A percentile compares a stretch with the other conserved stretches of the same genome.
Evolutionary conservation across 1,140 invertebrate species (phyloP).

Genomic region (Pogonomyrmex californicus): DNA sequence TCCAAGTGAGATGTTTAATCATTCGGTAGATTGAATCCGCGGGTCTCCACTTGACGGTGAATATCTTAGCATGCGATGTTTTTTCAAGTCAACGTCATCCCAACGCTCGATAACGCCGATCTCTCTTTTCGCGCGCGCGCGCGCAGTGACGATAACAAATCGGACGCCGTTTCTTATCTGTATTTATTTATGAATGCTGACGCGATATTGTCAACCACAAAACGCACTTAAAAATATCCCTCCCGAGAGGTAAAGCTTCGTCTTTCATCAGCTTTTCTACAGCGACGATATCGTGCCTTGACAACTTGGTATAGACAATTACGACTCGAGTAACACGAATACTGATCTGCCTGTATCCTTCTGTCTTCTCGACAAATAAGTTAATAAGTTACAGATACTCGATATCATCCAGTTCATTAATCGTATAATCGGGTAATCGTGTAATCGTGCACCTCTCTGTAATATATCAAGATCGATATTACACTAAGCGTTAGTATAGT

Average conservation of each 20-base stretch:
- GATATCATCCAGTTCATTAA: neutral
- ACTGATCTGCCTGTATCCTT: neutral
- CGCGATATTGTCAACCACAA: constrained; percentile 30
- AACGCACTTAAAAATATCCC: constrained; percentile 46
- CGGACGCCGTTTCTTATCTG: constrained; percentile 5
- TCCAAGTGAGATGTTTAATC: constrained; percentile 81
- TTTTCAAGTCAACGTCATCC: constrained; percentile 68
- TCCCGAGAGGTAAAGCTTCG: constrained; percentile 6
- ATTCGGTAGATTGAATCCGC: constrained; percentile 82
- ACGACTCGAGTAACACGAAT: neutral
- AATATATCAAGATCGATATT: neutral
- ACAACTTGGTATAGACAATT: neutral
- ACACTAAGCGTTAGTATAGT: constrained; percentile 5
- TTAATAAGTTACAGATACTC: neutral
- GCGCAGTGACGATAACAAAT: constrained; percentile 42
- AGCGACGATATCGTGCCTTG: neutral
- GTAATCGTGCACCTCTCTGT: neutral
- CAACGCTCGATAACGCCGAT: constrained; percentile 67
- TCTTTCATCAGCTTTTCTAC: constrained; percentile 29
- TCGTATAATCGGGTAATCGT: neutral
- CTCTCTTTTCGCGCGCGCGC: constrained; percentile 53
- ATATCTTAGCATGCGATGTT: constrained; percentile 79
- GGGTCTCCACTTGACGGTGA: constrained; percentile 77
- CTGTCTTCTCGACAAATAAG: constrained; percentile 3
- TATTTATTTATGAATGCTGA: constrained; percentile 56